Conservation (phyloP, 2,888 invertebrate species). For the Andricus curvator region DNA sequence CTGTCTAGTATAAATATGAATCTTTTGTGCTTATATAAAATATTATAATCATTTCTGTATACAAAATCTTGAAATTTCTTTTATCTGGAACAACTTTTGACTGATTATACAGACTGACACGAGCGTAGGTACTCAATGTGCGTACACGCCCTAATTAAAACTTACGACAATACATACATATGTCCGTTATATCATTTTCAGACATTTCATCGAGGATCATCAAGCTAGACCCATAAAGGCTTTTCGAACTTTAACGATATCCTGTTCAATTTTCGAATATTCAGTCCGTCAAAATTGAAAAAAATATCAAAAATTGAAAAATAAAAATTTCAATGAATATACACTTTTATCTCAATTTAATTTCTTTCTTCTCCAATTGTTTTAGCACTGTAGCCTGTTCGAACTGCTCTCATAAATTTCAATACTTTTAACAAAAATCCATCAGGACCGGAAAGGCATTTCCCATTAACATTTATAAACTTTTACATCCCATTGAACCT, state of each 20-base stretch:
- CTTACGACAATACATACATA: constrained; percentile 52
- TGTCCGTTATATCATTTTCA: constrained; percentile 6
- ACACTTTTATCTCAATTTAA: no score
- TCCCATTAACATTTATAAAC: not conserved
- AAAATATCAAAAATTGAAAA: not conserved
- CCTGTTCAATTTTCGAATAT: not conserved
- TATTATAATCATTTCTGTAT: constrained; percentile 4
- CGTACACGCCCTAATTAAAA: constrained; percentile 46
- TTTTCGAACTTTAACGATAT: not conserved
- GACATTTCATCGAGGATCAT: not conserved
- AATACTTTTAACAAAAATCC: not conserved
- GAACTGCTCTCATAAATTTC: not conserved
- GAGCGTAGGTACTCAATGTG: constrained; percentile 33
- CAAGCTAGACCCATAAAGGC: not conserved
- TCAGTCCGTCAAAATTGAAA: not conserved
- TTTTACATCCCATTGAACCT: constrained; percentile 10
- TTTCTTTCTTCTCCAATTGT: not conserved
- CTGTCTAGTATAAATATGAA: not conserved
- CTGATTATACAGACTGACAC: constrained; percentile 55
- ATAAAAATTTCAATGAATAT: not conserved
- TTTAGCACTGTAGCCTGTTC: not conserved
- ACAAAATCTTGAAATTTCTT: not conserved
- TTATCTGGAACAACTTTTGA: constrained; percentile 48
- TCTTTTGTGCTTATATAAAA: not conserved
- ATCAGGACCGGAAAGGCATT: not conserved